phyloP scores from a whole-genome alignment of 2,113 vertebrate species.

The Dendropsophus ebraccatus region DNA sequence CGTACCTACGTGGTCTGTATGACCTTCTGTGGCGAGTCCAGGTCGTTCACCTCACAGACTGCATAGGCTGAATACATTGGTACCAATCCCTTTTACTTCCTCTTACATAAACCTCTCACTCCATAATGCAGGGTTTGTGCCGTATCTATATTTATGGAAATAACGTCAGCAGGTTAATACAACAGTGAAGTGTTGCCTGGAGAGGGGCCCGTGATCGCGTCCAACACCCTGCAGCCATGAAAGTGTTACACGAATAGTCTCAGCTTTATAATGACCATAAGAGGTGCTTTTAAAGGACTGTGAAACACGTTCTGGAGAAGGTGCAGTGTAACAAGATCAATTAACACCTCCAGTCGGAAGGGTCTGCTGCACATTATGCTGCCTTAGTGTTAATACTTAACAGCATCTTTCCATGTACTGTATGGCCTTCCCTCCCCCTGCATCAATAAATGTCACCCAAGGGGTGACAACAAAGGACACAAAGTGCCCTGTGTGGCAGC shows the following conservation, averaged over 20 bases:
- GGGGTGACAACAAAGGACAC: constrained; percentile 61
- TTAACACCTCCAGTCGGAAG: constrained; percentile 53
- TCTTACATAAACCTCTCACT: not conserved
- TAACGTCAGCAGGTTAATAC: not conserved
- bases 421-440: not conserved
- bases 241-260: not conserved
- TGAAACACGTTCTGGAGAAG: constrained; percentile 49
- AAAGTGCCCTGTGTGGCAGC: constrained; percentile 55
- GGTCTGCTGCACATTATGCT: constrained; percentile 53
- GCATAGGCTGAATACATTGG: no score
- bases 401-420: constrained; percentile 29
- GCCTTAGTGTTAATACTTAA: constrained; percentile 40
- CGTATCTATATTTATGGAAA: not conserved
- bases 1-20: no score
- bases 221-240: not conserved
- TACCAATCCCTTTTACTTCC: not conserved
- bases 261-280: constrained; percentile 39
- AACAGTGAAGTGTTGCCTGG: no score
- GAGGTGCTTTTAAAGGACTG: constrained; percentile 47
- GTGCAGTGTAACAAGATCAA: constrained; percentile 54
- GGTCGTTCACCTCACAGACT: no score
- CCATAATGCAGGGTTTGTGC: not conserved
- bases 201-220: not conserved
- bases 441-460: constrained; percentile 54
- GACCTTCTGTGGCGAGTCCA: no score